These are phyloP conservation scores for Blastobasis lacticolella DNA, from an alignment of 2,888 invertebrate species.

Conservation along the genomic window DNA sequence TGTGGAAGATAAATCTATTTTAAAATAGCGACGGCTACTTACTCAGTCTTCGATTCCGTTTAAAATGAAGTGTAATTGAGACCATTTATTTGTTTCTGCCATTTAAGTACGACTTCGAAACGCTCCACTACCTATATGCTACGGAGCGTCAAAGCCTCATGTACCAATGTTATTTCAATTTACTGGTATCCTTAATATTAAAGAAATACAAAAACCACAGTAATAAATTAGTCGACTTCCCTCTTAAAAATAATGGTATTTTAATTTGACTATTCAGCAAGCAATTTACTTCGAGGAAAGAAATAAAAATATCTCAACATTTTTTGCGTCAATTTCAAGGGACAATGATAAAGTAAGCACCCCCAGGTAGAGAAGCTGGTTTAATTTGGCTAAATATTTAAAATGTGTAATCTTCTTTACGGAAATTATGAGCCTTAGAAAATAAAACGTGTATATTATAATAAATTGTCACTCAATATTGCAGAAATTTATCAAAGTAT, in stretches of 20 bases:
- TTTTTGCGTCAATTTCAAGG: constrained; percentile 17
- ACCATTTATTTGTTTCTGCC: no score
- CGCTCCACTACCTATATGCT: background rate
- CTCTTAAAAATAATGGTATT: background rate
- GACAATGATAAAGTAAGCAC: constrained; percentile 12
- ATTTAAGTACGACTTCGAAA: background rate
- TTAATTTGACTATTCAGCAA: constrained; percentile 4
- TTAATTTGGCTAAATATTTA: constrained; percentile 12
- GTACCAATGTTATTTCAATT: background rate
- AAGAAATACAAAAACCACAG: no score
- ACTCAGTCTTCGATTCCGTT: no score
- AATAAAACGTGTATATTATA: no score
- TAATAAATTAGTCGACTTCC: no score
- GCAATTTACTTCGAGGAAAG: constrained; percentile 7
- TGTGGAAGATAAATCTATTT: no score
- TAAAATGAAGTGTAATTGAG: no score
- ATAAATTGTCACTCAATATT: no score
- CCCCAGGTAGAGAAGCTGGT: constrained; percentile 11
- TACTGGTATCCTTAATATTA: background rate
- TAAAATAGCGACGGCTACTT: no score
- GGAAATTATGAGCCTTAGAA: no score
- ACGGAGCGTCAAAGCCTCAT: background rate
- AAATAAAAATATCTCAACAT: constrained; percentile 12
- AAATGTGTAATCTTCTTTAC: no score
- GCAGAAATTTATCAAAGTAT: no score